phyloP scores from a whole-genome alignment of 2,888 invertebrate species.

The Leucophora obtusa region DNA sequence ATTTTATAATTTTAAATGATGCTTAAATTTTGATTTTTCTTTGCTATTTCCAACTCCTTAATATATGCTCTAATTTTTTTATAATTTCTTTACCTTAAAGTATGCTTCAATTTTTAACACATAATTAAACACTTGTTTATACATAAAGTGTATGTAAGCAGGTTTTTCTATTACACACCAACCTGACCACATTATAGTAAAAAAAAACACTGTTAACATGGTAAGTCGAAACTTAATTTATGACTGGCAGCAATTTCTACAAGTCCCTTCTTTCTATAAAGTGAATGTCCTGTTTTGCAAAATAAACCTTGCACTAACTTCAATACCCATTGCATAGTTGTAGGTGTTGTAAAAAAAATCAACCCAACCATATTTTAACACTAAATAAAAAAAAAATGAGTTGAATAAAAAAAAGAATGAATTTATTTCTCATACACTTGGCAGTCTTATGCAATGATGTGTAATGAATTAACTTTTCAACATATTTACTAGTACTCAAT shows the following conservation, averaged over 20 bases:
- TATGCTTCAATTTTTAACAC: constrained; percentile 55
- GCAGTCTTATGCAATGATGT: constrained; percentile 71
- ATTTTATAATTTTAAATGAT: background rate
- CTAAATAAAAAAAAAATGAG: constrained; percentile 47
- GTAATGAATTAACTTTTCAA: constrained; percentile 64
- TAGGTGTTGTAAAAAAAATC: constrained; percentile 48
- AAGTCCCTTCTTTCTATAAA: constrained; percentile 15
- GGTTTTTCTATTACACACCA: constrained; percentile 23
- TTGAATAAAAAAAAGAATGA: constrained; percentile 32
- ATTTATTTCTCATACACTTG: constrained; percentile 55
- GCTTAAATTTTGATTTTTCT: no score
- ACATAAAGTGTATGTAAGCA: constrained; percentile 13
- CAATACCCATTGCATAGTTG: constrained; percentile 47
- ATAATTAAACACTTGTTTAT: constrained; percentile 52
- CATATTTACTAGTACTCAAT: constrained; percentile 60
- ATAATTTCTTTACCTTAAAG: constrained; percentile 35
- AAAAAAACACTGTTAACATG: constrained; percentile 42
- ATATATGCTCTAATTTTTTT: constrained; percentile 42
- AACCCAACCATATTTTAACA: constrained; percentile 51
- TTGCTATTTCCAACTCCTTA: constrained; percentile 34
- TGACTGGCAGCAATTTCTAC: constrained; percentile 49
- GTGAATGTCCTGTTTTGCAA: constrained; percentile 58
- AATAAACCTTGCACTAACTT: constrained; percentile 45
- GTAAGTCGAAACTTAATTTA: constrained; percentile 64
- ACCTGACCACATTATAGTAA: constrained; percentile 31